These are phyloP conservation scores for Pseudochirops cupreus DNA, from an alignment of 2,797 vertebrate genomes.

Conservation along the genomic window DNA sequence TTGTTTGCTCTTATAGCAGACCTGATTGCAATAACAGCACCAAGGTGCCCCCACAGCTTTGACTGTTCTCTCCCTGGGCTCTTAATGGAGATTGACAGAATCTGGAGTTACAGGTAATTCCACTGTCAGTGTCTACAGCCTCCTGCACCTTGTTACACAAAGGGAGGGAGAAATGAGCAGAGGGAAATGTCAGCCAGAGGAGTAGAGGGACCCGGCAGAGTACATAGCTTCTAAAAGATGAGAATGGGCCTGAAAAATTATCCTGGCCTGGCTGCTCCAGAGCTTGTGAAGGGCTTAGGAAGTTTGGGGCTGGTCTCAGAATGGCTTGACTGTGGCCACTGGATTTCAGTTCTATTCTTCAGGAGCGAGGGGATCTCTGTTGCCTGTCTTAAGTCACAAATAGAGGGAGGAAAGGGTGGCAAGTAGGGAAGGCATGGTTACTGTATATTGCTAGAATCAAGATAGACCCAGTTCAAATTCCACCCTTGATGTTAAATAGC, in stretches of 20 bases:
- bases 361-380: background rate
- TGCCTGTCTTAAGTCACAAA: background rate
- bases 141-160: conserved; percentile 74
- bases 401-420: background rate
- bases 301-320: background rate
- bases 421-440: background rate
- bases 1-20: conserved; percentile 38
- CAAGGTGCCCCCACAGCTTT: conserved; percentile 47
- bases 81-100: conserved; percentile 77
- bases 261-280: background rate
- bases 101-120: conserved; percentile 69
- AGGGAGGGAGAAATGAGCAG: conserved; percentile 64
- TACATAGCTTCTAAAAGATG: conserved; percentile 40
- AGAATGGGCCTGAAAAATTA: conserved; percentile 22
- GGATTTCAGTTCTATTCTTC: background rate
- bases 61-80: conserved; percentile 56
- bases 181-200: conserved; percentile 23
- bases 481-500: background rate
- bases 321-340: background rate
- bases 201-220: conserved; percentile 30
- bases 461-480: background rate
- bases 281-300: background rate
- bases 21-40: conserved; percentile 9
- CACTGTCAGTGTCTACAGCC: conserved; percentile 70
- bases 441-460: background rate